Evolutionary conservation across 2,797 vertebrate genomes (phyloP), one percentile per base, ranked within the genome.

Genomic region (Pygocentrus nattereri): DNA sequence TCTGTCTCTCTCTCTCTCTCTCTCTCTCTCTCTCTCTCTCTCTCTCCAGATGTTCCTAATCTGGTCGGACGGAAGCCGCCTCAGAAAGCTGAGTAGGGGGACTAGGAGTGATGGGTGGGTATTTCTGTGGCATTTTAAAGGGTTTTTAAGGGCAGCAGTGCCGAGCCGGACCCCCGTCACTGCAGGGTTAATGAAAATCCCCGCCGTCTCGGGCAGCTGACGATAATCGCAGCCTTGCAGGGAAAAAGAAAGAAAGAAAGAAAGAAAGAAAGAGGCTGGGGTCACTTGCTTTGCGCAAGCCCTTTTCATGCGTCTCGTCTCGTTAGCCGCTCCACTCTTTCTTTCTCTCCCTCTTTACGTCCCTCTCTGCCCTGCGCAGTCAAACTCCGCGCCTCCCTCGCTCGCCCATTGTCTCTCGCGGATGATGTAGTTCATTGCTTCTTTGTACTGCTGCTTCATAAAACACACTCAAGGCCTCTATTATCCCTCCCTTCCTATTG

Each of bases 101-200:
- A 30, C 31, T 83, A 85, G 18, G 38, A 87, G 88, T 83, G 70
- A 85, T 85, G 85, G 86, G 78, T 86, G 80, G 82, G 80, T 83
- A 72, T 78, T 89, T 86, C 83, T 74, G 85, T 76, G 89, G n/a
- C n/a, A n/a, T n/a, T n/a, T n/a, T n/a, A n/a, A n/a, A n/a, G n/a
- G n/a, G 88, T 85, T 90, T 91, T 91, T 85, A 90, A n/a, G 75
- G 84, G 87, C 76, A 56, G 49, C 47, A 34, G 83, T 87, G 90
- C 88, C 88, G 88, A 84, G 83, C 82, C 86, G 87, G 81, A 89
- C 86, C 85, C 69, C 61, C 72, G 87, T 67, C 82, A 86, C 41
- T 83, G 90, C 62, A 86, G 89, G 86, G 88, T 91, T 92, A 80
- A 91, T 81, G 81, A 87, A 91, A 92, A 93, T 91, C 90, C 88